Conservation (phyloP, 2,797 vertebrate genomes). For the Lepilemur ruficaudatus region DNA sequence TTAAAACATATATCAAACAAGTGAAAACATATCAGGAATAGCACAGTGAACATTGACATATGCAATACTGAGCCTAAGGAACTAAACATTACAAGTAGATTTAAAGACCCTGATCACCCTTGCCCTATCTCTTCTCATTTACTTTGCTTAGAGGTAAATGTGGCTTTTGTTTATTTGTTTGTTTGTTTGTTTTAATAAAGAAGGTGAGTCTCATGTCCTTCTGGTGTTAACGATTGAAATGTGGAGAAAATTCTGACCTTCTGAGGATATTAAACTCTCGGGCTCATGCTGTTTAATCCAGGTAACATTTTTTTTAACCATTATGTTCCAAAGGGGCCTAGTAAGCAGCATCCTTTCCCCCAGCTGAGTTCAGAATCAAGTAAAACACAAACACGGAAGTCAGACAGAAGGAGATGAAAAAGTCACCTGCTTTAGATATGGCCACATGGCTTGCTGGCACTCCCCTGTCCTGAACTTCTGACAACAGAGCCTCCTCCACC, state of each 20-base stretch:
- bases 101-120: background rate
- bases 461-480: background rate
- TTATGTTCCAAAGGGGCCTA: background rate
- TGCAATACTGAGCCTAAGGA: background rate
- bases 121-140: background rate
- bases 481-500: background rate
- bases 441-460: background rate
- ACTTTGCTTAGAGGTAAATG: background rate
- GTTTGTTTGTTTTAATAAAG: background rate
- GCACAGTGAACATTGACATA: background rate
- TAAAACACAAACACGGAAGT: background rate
- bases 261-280: background rate
- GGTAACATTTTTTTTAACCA: background rate
- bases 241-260: background rate
- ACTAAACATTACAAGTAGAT: background rate
- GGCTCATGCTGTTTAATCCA: background rate
- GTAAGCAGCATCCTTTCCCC: background rate
- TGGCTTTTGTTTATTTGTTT: background rate
- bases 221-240: background rate
- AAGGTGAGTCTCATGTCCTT: background rate
- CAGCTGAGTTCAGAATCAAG: background rate
- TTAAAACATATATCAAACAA: background rate
- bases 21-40: background rate
- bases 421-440: background rate
- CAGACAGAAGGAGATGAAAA: background rate